These are phyloP conservation scores for Pegoplata infirma DNA, from an alignment of 2,888 invertebrate genomes.

Conservation along the genomic window DNA sequence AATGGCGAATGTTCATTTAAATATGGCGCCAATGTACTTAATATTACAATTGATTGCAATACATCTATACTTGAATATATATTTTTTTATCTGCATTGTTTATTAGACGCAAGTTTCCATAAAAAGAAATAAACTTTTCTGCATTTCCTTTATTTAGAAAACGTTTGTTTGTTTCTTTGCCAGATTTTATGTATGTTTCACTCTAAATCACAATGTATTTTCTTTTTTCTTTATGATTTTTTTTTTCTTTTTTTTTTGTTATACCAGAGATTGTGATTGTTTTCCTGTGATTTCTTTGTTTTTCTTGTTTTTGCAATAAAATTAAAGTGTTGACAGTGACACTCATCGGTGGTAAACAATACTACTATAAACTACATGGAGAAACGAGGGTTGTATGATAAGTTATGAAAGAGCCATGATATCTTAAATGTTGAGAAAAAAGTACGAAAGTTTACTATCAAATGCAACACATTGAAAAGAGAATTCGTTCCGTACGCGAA, in stretches of 20 bases:
- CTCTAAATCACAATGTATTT: background rate
- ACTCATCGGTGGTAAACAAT: conserved; percentile 54
- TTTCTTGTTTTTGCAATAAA: conserved; percentile 46
- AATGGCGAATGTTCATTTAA: background rate
- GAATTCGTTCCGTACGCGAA: too few species aligned
- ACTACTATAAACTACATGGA: too few species aligned
- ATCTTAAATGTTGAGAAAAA: too few species aligned
- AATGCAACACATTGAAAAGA: too few species aligned
- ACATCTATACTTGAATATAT: conserved; percentile 33
- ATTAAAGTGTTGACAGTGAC: conserved; percentile 63
- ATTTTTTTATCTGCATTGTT: conserved; percentile 29
- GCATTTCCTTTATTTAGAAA: conserved; percentile 52
- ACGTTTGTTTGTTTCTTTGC: conserved; percentile 14
- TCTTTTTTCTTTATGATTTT: too few species aligned
- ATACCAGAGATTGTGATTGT: conserved; percentile 39
- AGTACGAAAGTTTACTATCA: too few species aligned
- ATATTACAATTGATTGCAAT: conserved; percentile 37
- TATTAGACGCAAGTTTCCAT: background rate
- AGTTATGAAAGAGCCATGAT: too few species aligned
- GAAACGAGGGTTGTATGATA: background rate
- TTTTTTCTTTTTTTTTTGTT: too few species aligned
- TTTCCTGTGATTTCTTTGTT: conserved; percentile 34
- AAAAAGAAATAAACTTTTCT: conserved; percentile 17
- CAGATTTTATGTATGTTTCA: background rate
- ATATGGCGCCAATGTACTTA: conserved; percentile 18